Base-by-base conservation (phyloP, 2,797 vertebrate genomes). In the Channallabes apus region DNA sequence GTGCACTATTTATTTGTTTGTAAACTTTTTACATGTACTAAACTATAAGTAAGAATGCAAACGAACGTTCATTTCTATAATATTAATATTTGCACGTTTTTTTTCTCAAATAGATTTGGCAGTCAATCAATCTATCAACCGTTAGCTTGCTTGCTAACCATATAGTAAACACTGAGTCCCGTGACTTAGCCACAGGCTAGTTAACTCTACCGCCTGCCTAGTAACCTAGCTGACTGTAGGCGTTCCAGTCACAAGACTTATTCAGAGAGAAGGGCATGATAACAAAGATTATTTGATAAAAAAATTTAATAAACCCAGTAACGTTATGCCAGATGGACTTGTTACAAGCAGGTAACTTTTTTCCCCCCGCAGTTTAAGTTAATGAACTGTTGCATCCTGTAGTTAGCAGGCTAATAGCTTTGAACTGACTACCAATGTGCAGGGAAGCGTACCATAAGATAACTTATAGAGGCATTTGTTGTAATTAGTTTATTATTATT, bases 281-380 rank as follows among this genome's bases (percentile, higher is more conserved):
- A 46, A 46, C 38, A 14, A 12, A 4, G 41, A 41, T 22, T 38
- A 9, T 46, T 82, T 69, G 59, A 68, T 56, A 22, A 12, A 24
- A 32, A 35, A n/a, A n/a, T 41, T 6, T 38, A 11, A 35, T 35
- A 67, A 38, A 17, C 4, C 7, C 6, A 41, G 12, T 18, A 68
- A 35, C 20, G 3, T 9, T 32, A 91, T 91, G 90, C 85, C 90
- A 29, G 89, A 88, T 77, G 90, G 90, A 88, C 83, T 89, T 64
- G 75, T 90, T 62, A 90, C 89, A 54, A 92, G 85, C 90, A 91
- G 89, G 89, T 92, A 90, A 84, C 80, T 69, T 7, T 69, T 14
- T 38, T 58, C 6, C 7, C 32, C n/a, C n/a, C n/a, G 17, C 12
- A 27, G 67, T 54, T 75, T 27, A 46, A 46, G 46, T 46, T 46